Conservation (phyloP, 2,888 invertebrate genomes). For the Sinopyrophorus schimmeli region DNA sequence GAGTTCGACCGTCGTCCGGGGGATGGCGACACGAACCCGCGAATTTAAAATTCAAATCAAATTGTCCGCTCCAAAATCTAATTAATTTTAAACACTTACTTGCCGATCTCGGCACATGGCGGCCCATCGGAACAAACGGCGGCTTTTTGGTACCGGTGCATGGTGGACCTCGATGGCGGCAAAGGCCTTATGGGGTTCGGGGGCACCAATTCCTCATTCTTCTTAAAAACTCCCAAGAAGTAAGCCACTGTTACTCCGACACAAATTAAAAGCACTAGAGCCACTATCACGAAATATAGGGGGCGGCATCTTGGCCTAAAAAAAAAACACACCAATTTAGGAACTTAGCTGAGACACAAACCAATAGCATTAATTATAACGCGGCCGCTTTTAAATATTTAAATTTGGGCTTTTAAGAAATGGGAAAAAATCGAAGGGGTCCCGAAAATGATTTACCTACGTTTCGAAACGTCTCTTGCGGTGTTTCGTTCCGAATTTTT, state of each 20-base stretch:
- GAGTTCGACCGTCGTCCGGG: no score
- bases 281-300: constrained; percentile 28
- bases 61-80: no score
- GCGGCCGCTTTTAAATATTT: no score
- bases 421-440: no score
- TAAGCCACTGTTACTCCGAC: constrained; percentile 39
- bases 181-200: constrained; percentile 67
- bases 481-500: constrained; percentile 1
- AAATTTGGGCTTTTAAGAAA: no score
- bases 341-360: no score
- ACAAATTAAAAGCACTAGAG: constrained; percentile 36
- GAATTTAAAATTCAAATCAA: no score
- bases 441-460: constrained; percentile 3
- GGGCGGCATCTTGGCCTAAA: constrained; percentile 38
- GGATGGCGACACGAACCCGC: no score
- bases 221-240: constrained; percentile 38
- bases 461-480: not conserved
- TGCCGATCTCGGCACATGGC: constrained; percentile 77
- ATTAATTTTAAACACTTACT: constrained; percentile 61
- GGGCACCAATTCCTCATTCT: constrained; percentile 53
- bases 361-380: no score
- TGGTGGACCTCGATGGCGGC: constrained; percentile 68
- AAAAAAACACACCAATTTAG: constrained; percentile 16
- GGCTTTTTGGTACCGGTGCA: constrained; percentile 68
- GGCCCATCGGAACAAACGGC: constrained; percentile 80